phyloP scores from a whole-genome alignment of 1,140 invertebrate species.

The Phymastichus coffea region DNA sequence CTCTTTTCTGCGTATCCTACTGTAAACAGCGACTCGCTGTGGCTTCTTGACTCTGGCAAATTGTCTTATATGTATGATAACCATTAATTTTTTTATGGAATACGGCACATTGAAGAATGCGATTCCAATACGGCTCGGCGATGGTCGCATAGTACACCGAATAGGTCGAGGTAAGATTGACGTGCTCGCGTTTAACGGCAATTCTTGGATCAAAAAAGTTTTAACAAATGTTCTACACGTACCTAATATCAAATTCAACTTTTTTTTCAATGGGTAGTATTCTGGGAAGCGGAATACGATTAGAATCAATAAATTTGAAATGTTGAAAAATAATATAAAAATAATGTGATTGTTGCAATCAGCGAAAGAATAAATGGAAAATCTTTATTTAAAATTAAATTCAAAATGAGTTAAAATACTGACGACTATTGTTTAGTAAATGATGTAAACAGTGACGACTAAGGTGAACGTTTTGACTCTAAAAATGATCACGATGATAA shows the following conservation, averaged over 20 bases:
- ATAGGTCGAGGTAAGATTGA: constrained; percentile 37
- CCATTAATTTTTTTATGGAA: constrained; percentile 24
- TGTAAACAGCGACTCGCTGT: neutral
- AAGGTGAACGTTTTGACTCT: too few relatives aligned
- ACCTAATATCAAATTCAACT: constrained; percentile 47
- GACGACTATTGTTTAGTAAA: too few relatives aligned
- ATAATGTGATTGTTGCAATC: neutral
- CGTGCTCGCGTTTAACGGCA: constrained; percentile 32
- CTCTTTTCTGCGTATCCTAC: too few relatives aligned
- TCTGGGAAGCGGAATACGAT: constrained; percentile 34
- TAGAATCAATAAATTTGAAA: neutral
- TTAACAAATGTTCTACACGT: constrained; percentile 46
- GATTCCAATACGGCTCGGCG: constrained; percentile 26
- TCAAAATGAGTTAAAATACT: too few relatives aligned
- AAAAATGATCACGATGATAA: too few relatives aligned
- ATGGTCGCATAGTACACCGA: constrained; percentile 24
- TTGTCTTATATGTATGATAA: constrained; percentile 30
- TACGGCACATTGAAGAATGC: neutral
- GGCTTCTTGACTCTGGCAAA: constrained; percentile 29
- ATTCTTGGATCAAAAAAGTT: constrained; percentile 27
- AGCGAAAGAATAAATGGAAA: neutral
- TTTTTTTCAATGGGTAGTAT: constrained; percentile 46
- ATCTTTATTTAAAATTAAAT: neutral
- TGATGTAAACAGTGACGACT: too few relatives aligned
- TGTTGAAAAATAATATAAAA: neutral